Base-by-base conservation (phyloP, 2,888 invertebrate species). In the Strigamia maritima region DNA sequence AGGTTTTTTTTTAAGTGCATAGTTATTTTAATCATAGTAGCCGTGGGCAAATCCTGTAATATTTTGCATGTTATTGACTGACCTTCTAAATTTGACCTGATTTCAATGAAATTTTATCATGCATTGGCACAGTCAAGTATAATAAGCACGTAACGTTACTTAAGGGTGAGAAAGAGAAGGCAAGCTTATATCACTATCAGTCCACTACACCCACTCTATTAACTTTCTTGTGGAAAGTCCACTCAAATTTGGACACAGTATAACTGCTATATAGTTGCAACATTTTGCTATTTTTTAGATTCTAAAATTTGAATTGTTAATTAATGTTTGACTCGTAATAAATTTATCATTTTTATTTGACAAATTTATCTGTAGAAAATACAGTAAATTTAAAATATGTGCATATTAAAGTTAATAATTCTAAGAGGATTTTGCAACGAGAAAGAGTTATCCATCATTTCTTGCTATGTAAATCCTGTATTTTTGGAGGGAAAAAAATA, bases 41-140 rank as follows among this genome's bases (percentile, higher is more conserved):
- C 70, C 70, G 3, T 70, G 70, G 70, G 70, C 70, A 70, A 70
- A 70, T 70, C 70, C 70, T 70, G 70, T 70, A 70, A 70, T 70
- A 26, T 28, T 70, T 70, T 70, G 70, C 70, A 70, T 70, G 70
- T 26, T 26, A 28, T 70, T 70, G 70, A 70, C 7, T 70, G 70
- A 70, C 70, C 70, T 70, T 70, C 70, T 70, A 24, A 12, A 28
- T 26, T 28, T 70, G 70, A 70, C 70, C 70, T 70, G 70, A 70
- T 70, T 70, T 28, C 70, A 70, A 28, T 54, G 54, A 54, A 70
- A 70, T 70, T 70, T 70, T 10, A 70, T 70, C 70, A 70, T 70
- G 14, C 14, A 16, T 26, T 70, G 14, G 54, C n/a, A 54, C 54
- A n/a, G 6, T n/a, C 19, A 19, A 54, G 54, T 54, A n/a, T n/a